Conservation (phyloP, 2,888 invertebrate genomes). For the Cephus pygmeus region DNA sequence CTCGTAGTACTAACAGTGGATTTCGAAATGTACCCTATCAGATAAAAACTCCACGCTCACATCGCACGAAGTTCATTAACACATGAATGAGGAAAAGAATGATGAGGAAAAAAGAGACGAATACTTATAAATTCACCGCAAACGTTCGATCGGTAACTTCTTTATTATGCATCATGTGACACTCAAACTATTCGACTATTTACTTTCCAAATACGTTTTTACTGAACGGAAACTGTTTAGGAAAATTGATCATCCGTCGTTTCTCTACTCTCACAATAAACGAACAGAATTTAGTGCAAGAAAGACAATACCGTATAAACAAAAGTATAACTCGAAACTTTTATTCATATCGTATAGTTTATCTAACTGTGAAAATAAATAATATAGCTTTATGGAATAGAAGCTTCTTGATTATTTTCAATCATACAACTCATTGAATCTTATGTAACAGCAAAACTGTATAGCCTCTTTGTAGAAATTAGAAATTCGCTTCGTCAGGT, state of each 20-base stretch:
- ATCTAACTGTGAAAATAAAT: too few relatives aligned
- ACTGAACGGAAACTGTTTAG: neutral
- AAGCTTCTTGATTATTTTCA: too few relatives aligned
- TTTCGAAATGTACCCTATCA: neutral
- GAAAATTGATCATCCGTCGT: neutral
- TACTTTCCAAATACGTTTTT: neutral
- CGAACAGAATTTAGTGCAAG: neutral
- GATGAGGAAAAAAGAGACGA: neutral
- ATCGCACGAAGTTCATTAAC: neutral
- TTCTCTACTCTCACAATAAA: neutral
- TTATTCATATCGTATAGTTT: too few relatives aligned
- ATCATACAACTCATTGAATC: too few relatives aligned
- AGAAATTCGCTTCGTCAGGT: too few relatives aligned
- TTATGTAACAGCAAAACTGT: too few relatives aligned
- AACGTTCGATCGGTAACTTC: neutral
- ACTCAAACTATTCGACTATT: neutral
- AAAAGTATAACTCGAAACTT: too few relatives aligned
- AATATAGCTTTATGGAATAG: too few relatives aligned
- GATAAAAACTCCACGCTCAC: neutral
- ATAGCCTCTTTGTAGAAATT: too few relatives aligned
- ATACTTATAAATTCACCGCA: too few relatives aligned
- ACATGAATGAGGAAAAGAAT: neutral
- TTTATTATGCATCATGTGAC: neutral
- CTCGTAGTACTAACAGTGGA: too few relatives aligned
- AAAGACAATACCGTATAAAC: too few relatives aligned